phyloP scores from a whole-genome alignment of 2,113 vertebrate genomes.

The Prietella phreatophila region DNA sequence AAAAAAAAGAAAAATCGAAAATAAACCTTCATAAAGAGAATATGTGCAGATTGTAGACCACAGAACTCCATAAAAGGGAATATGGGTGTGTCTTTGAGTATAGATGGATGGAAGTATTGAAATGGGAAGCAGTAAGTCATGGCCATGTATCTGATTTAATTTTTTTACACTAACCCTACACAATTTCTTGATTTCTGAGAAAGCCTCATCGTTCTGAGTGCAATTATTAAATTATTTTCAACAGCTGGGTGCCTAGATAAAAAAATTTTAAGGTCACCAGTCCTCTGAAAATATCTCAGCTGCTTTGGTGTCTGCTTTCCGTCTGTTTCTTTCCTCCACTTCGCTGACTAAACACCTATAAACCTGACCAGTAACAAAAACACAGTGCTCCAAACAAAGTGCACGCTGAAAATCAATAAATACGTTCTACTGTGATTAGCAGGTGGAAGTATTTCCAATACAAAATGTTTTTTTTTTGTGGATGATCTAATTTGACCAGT shows the following conservation, averaged over 20 bases:
- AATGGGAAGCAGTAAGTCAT: background rate
- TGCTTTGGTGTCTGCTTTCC: background rate
- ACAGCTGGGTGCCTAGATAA: background rate
- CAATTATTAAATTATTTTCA: background rate
- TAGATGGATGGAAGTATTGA: background rate
- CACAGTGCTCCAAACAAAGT: background rate
- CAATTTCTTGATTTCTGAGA: background rate
- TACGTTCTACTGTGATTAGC: background rate
- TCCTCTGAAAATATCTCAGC: background rate
- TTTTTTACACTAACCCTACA: background rate
- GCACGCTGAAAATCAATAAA: background rate
- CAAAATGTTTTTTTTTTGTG: background rate
- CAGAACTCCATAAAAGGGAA: background rate
- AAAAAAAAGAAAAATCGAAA: background rate
- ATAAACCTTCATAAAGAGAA: background rate
- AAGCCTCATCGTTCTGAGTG: background rate
- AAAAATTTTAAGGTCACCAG: conserved; percentile 12
- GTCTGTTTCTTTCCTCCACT: background rate
- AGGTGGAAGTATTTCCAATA: background rate
- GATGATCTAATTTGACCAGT: background rate
- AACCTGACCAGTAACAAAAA: background rate
- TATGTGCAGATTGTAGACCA: background rate
- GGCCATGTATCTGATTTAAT: background rate
- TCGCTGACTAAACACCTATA: background rate
- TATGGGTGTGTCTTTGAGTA: background rate